A percentile compares a stretch with the other conserved stretches of the same genome.
These are phyloP conservation scores for Tauraco hartlaubi DNA, from an alignment of 2,797 vertebrate species.

Conservation along the genomic window DNA sequence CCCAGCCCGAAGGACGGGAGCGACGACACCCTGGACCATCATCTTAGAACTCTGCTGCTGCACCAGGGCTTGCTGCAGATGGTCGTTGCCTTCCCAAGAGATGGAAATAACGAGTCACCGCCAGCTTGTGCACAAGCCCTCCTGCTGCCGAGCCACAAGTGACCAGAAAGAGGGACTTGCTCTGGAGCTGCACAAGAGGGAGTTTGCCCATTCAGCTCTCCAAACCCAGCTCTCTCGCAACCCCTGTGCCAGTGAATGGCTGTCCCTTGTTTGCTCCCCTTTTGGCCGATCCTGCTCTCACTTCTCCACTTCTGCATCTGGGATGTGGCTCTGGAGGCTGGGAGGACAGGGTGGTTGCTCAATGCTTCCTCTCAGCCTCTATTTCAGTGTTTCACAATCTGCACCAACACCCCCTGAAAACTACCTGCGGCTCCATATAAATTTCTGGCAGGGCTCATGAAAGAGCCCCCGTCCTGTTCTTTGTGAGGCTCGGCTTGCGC, in stretches of 20 bases:
- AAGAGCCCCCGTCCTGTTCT: not conserved
- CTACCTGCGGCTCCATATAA: not conserved
- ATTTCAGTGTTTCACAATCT: not conserved
- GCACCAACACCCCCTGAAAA: not conserved
- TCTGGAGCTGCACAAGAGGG: not conserved
- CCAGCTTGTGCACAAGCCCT: not conserved
- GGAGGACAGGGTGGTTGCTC: not conserved
- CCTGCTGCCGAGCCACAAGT: not conserved
- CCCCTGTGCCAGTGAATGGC: not conserved
- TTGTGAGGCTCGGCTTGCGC: not conserved
- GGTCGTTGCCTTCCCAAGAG: not conserved
- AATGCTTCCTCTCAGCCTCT: not conserved
- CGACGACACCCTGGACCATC: rapidly evolving
- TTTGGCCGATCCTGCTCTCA: not conserved
- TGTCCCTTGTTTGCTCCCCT: not conserved
- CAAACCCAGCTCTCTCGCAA: not conserved
- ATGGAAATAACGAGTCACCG: not conserved
- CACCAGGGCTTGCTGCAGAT: not conserved
- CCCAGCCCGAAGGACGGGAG: rapidly evolving
- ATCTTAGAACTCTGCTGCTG: not conserved
- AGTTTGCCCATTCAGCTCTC: not conserved
- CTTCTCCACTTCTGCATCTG: not conserved
- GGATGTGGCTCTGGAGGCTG: not conserved
- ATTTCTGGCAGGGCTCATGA: not conserved
- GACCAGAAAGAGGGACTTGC: not conserved